Conservation (phyloP, 2,888 invertebrate genomes). For the Parapristionchus giblindavisi region DNA sequence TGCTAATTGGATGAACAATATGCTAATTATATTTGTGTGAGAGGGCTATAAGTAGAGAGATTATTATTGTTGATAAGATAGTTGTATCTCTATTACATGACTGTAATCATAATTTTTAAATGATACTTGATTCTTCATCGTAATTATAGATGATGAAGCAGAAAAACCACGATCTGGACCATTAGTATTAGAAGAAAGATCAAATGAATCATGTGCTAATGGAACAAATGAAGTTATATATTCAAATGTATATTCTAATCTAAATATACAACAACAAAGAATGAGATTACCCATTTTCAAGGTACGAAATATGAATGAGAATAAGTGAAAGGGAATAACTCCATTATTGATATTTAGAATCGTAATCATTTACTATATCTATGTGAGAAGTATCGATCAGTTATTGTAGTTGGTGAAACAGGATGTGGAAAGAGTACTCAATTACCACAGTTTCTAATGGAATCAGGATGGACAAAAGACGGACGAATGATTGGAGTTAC, state of each 20-base stretch:
- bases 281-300: slow-evolving; percentile 87
- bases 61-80: not conserved
- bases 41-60: too few relatives aligned
- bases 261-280: slow-evolving; percentile 85
- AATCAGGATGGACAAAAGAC: slow-evolving; percentile 83
- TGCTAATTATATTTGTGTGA: too few relatives aligned
- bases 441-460: slow-evolving; percentile 82
- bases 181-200: slow-evolving; percentile 52
- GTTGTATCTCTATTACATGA: not conserved
- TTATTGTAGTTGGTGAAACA: slow-evolving; percentile 85
- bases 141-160: slow-evolving; percentile 31
- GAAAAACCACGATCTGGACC: slow-evolving; percentile 48
- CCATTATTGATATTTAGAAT: slow-evolving; percentile 71
- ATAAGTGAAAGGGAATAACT: not conserved
- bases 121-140: not conserved
- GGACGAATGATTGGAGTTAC: slow-evolving; percentile 85
- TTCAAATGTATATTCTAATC: slow-evolving; percentile 83
- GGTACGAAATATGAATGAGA: slow-evolving; percentile 37
- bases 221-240: slow-evolving; percentile 43
- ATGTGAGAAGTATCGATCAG: slow-evolving; percentile 86
- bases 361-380: slow-evolving; percentile 87
- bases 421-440: slow-evolving; percentile 94
- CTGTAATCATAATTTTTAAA: not conserved
- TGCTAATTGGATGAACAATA: not conserved
- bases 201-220: slow-evolving; percentile 30